phyloP scores from a whole-genome alignment of 2,797 vertebrate species.

The Gymnopithys bicolor region DNA sequence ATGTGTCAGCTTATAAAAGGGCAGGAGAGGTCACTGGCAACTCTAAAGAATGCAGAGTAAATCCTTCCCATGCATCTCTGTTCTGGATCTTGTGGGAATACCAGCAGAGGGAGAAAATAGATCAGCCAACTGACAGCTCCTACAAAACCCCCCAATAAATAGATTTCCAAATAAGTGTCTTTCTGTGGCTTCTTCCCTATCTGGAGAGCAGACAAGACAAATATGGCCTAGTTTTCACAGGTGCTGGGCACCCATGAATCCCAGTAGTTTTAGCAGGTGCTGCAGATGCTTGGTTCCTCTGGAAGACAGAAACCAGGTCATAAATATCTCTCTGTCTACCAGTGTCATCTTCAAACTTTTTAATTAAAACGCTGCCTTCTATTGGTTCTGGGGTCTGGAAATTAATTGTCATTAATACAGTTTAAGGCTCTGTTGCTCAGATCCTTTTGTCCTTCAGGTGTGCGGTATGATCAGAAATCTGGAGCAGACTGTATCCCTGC shows the following conservation, averaged over 20 bases:
- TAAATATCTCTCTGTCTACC: neutral
- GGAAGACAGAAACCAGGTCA: neutral
- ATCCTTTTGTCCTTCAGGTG: conserved; percentile 22
- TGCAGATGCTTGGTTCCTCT: neutral
- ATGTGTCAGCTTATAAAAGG: neutral
- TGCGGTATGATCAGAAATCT: neutral
- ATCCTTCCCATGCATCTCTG: neutral
- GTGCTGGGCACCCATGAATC: neutral
- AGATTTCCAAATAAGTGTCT: neutral
- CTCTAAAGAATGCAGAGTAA: neutral
- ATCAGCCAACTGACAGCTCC: neutral
- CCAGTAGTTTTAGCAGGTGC: neutral
- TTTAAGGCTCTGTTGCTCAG: neutral
- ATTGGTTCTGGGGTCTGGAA: neutral
- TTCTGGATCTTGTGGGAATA: neutral
- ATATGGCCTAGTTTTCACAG: neutral
- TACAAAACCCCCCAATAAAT: neutral
- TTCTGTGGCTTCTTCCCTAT: neutral
- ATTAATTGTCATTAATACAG: neutral
- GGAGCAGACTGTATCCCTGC: neutral
- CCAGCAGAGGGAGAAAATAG: neutral
- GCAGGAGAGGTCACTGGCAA: neutral
- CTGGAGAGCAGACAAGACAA: conserved; percentile 8
- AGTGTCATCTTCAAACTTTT: neutral
- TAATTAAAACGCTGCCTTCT: neutral